These are phyloP conservation scores for Nothobranchius furzeri DNA, from an alignment of 2,113 vertebrate species.

Conservation along the genomic window DNA sequence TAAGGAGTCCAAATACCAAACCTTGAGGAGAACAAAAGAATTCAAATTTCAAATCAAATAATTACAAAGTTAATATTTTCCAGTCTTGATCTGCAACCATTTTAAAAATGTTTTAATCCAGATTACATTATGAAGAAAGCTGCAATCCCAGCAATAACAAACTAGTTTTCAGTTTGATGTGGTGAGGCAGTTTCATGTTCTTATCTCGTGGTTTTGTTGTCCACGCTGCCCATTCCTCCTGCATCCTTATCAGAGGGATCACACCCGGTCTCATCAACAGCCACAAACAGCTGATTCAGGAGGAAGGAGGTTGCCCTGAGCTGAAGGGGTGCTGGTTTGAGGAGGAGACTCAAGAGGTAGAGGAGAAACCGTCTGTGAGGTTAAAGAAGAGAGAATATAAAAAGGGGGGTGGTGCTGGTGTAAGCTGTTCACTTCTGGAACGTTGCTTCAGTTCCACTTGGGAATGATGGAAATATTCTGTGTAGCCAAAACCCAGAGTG, in stretches of 20 bases:
- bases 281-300: constrained; percentile 81
- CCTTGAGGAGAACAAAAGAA: too few species aligned
- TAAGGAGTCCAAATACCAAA: constrained; percentile 5
- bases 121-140: too few species aligned
- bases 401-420: constrained; percentile 40
- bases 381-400: constrained; percentile 55
- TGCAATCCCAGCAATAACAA: too few species aligned
- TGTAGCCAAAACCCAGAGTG: constrained; percentile 78
- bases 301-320: constrained; percentile 59
- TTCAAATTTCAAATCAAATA: too few species aligned
- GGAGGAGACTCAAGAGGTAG: constrained; percentile 51
- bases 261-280: constrained; percentile 73
- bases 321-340: constrained; percentile 44
- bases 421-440: constrained; percentile 70
- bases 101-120: too few species aligned
- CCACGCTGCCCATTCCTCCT: constrained; percentile 58
- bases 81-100: too few species aligned
- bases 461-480: constrained; percentile 81
- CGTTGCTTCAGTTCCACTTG: constrained; percentile 68
- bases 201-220: constrained; percentile 35
- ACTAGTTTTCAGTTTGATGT: too few species aligned
- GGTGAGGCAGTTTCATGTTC: constrained; percentile 23
- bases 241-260: constrained; percentile 67
- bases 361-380: constrained; percentile 39
- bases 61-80: too few species aligned